phyloP scores from a whole-genome alignment of 1,140 invertebrate genomes.

The Diploscapter pachys region DNA sequence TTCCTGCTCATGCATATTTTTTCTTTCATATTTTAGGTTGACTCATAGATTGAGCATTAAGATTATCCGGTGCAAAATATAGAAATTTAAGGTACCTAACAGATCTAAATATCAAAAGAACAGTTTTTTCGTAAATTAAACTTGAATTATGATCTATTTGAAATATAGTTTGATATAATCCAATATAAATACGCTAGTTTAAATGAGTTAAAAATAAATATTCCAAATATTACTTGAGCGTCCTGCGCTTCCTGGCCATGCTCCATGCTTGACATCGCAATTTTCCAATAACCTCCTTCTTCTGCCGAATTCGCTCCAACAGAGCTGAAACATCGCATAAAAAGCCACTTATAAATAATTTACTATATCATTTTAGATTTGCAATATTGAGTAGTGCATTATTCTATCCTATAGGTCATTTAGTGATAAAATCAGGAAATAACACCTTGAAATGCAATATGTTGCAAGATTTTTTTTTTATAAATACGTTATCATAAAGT shows the following conservation, averaged over 20 bases:
- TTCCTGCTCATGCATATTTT: no score
- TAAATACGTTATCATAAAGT: no score
- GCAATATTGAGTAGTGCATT: no score
- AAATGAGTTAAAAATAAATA: not conserved
- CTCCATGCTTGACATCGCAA: conserved; percentile 84
- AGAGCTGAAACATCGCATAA: conserved; percentile 63
- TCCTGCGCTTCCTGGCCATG: conserved; percentile 77
- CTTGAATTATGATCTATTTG: not conserved
- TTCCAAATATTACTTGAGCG: conserved; percentile 65
- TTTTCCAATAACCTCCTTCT: conserved; percentile 84
- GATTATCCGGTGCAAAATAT: no score
- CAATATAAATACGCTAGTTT: not conserved
- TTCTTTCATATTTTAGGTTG: no score
- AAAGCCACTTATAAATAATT: no score
- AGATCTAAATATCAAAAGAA: not conserved
- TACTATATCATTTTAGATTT: no score
- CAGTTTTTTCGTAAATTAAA: not conserved
- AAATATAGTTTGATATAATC: not conserved
- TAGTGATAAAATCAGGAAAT: no score
- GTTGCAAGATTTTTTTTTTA: no score
- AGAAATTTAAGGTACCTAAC: not conserved
- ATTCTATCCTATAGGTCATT: no score
- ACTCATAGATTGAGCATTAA: no score
- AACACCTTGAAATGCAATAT: no score
- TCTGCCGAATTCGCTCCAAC: conserved; percentile 81